These are phyloP conservation scores for Anthoscopus minutus DNA, from an alignment of 2,113 vertebrate genomes.

Conservation along the genomic window DNA sequence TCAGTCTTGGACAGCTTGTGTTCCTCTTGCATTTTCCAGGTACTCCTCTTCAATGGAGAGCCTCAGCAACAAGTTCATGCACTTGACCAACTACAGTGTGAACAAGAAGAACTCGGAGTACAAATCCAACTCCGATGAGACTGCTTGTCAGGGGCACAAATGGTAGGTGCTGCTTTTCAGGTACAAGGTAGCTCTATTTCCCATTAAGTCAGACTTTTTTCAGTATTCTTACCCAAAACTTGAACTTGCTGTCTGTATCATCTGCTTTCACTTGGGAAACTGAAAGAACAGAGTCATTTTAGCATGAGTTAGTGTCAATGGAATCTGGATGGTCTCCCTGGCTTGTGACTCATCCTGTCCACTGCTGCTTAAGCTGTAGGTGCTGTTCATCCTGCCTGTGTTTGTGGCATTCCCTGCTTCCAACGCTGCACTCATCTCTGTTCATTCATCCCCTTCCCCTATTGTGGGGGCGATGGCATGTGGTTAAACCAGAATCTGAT, in stretches of 20 bases:
- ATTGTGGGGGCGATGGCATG: rapidly evolving
- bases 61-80: slow-evolving; percentile 94
- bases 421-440: not conserved
- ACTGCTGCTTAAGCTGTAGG: not conserved
- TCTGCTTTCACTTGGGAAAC: not conserved
- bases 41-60: slow-evolving; percentile 96
- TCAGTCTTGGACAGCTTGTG: not conserved
- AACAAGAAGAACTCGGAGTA: slow-evolving; percentile 94
- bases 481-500: not conserved
- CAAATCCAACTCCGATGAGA: slow-evolving; percentile 85
- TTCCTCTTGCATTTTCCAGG: slow-evolving; percentile 55
- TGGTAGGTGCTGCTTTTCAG: slow-evolving; percentile 74
- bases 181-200: not conserved
- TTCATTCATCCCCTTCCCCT: not conserved
- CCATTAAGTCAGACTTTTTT: not conserved
- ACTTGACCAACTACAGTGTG: slow-evolving; percentile 98
- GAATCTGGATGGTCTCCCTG: not conserved
- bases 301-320: not conserved
- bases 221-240: not conserved
- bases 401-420: not conserved
- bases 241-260: not conserved
- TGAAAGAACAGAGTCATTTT: not conserved
- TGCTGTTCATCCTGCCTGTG: not conserved
- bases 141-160: slow-evolving; percentile 95
- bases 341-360: not conserved